A percentile compares a stretch with the other conserved stretches of the same genome.
Conservation (phyloP, 1,140 invertebrate genomes). For the Drosophila bocqueti region DNA sequence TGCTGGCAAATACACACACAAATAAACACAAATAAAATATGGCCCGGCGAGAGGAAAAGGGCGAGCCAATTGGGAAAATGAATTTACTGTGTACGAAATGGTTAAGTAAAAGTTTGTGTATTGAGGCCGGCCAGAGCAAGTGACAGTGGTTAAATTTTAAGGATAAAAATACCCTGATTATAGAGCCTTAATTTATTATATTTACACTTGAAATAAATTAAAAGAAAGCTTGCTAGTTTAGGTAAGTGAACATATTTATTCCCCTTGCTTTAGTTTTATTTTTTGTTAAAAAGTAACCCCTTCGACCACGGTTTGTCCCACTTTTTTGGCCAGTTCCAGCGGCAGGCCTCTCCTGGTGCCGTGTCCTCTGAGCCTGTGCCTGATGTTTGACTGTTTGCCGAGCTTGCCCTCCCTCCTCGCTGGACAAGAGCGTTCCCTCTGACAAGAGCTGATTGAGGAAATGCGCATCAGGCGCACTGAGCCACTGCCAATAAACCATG, state of each 20-base stretch:
- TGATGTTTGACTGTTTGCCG: slow-evolving; percentile 67
- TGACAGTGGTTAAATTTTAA: background rate
- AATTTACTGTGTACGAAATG: slow-evolving; percentile 79
- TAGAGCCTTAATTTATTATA: background rate
- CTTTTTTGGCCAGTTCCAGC: background rate
- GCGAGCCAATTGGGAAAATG: slow-evolving; percentile 78
- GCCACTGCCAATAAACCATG: slow-evolving; percentile 80
- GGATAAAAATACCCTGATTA: background rate
- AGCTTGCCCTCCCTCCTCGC: slow-evolving; percentile 11
- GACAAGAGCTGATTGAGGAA: slow-evolving; percentile 77
- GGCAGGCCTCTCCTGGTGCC: background rate
- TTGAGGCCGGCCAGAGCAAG: background rate
- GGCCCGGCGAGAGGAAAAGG: slow-evolving; percentile 27
- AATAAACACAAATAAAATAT: slow-evolving; percentile 82
- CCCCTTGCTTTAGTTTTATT: no score
- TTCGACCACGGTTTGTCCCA: background rate
- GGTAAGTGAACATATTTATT: no score
- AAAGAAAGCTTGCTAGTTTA: no score
- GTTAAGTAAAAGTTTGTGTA: slow-evolving; percentile 73
- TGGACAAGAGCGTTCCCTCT: slow-evolving; percentile 37
- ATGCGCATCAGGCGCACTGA: slow-evolving; percentile 79
- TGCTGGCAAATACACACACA: slow-evolving; percentile 63
- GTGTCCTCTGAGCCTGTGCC: slow-evolving; percentile 33
- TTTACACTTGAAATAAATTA: background rate
- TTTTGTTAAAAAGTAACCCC: background rate